Evolutionary conservation across 2,113 vertebrate genomes (phyloP).

Genomic region (Phyllopteryx taeniolatus): DNA sequence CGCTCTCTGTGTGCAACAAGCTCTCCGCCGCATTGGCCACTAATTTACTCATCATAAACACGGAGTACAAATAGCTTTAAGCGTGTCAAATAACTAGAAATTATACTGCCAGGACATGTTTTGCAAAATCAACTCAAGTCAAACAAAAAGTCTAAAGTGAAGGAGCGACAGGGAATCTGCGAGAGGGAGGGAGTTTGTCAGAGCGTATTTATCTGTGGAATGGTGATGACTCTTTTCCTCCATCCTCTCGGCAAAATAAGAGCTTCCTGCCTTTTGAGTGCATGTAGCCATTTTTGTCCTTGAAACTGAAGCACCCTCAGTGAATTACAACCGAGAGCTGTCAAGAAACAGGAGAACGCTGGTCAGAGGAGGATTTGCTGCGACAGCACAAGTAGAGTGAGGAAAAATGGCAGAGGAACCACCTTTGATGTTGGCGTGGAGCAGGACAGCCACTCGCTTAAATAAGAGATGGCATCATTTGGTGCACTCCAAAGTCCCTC

Average conservation of each 20-base stretch:
- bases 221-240: slow-evolving; percentile 67
- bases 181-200: slow-evolving; percentile 51
- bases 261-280: slow-evolving; percentile 59
- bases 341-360: slow-evolving; percentile 47
- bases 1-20: slow-evolving; percentile 14
- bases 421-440: slow-evolving; percentile 25
- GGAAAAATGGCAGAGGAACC: slow-evolving; percentile 30
- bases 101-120: slow-evolving; percentile 25
- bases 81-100: slow-evolving; percentile 15
- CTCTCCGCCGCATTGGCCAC: slow-evolving; percentile 12
- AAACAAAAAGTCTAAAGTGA: slow-evolving; percentile 16
- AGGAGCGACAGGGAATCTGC: slow-evolving; percentile 39
- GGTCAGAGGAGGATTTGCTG: slow-evolving; percentile 35
- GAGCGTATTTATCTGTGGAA: slow-evolving; percentile 62
- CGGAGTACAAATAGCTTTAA: slow-evolving; percentile 1
- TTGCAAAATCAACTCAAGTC: slow-evolving; percentile 21
- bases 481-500: background rate
- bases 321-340: slow-evolving; percentile 54
- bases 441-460: slow-evolving; percentile 8
- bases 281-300: slow-evolving; percentile 51
- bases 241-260: slow-evolving; percentile 56
- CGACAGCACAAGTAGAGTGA: slow-evolving; percentile 25
- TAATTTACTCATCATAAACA: slow-evolving; percentile 1
- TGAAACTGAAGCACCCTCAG: slow-evolving; percentile 44
- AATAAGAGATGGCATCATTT: background rate